Evolutionary conservation across 2,113 vertebrate genomes (phyloP), one percentile per base, ranked within the genome.

Genomic region (Pelobates fuscus): DNA sequence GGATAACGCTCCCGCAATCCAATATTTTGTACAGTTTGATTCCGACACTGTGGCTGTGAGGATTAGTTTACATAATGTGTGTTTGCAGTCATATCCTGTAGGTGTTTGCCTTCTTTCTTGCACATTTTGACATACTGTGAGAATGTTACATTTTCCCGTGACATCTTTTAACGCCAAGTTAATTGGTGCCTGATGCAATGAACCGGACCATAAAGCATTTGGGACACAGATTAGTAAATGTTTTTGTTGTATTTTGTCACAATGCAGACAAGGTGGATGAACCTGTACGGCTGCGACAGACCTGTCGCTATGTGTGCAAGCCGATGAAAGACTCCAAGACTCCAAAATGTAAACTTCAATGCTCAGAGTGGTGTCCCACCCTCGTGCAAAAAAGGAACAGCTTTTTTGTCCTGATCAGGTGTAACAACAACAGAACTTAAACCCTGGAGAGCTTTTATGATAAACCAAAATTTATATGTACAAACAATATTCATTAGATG

Each of bases 91-190:
- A 21, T 46, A 49, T 24, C 24, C 32, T 67, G n/a, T 29, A 67
- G 54, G 72, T 49, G 54, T 52, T 46, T 60, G 57, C 2, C 37
- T 18, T 71, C 37, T 37, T 37, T 41, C 32, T 61, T 54, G 23
- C 60, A 76, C 54, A 76, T 18, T 25, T 37, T 32, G 55, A 67
- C 54, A 24, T 41, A 15, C 55, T 67, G 73, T 68, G 65, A 77
- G 65, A 77, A 67, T 60, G 65, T 77, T 77, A 67, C 73, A 52
- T 11, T 68, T 77, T 77, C 73, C 73, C 65, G 55, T 77, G 64
- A 77, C 73, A 77, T 77, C 73, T 77, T 65, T 68, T 61, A 77
- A 77, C 61, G 43, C 73, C 65, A 61, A 67, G 55, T 61, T 68
- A 77, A 77, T 77, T 61, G 64, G 41, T 49, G 55, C 57, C 65